Percentiles rank a stretch among this genome's conserved stretches.
Evolutionary conservation across 2,113 vertebrate genomes (phyloP).

Genomic region (Spheniscus mendiculus): DNA sequence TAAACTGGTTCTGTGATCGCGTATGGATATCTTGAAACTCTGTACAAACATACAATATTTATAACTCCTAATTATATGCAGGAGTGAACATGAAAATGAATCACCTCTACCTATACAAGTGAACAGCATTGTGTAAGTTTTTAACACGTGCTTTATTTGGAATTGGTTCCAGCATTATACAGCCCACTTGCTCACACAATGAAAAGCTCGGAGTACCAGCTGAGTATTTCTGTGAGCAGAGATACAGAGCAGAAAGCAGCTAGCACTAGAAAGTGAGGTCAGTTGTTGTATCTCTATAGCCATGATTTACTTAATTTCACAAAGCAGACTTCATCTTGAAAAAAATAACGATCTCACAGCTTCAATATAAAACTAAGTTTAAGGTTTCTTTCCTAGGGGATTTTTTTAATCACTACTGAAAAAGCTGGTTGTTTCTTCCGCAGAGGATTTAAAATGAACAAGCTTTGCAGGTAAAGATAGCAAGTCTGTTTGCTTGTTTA

Average conservation of each 20-base stretch:
- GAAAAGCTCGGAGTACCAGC: neutral
- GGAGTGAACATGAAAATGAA: neutral
- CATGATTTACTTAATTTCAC: neutral
- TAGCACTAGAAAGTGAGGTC: neutral
- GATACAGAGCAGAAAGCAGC: neutral
- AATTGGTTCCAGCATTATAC: neutral
- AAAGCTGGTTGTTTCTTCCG: neutral
- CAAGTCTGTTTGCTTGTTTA: neutral
- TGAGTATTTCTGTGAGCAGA: neutral
- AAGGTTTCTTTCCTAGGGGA: neutral
- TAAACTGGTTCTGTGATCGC: neutral
- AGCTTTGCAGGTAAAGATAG: neutral
- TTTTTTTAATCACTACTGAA: neutral
- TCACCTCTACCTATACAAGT: neutral
- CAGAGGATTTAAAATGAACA: neutral
- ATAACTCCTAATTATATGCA: neutral
- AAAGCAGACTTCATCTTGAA: neutral
- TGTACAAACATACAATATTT: neutral
- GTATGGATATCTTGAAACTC: neutral
- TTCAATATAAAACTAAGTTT: neutral
- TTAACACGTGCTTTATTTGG: neutral
- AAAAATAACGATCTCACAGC: neutral
- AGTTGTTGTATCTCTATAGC: neutral
- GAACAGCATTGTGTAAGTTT: neutral
- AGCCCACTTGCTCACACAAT: neutral